A percentile compares a stretch with the other conserved stretches of the same genome.
Conservation (phyloP, 2,888 invertebrate species). For the Hofmannophila pseudospretella region DNA sequence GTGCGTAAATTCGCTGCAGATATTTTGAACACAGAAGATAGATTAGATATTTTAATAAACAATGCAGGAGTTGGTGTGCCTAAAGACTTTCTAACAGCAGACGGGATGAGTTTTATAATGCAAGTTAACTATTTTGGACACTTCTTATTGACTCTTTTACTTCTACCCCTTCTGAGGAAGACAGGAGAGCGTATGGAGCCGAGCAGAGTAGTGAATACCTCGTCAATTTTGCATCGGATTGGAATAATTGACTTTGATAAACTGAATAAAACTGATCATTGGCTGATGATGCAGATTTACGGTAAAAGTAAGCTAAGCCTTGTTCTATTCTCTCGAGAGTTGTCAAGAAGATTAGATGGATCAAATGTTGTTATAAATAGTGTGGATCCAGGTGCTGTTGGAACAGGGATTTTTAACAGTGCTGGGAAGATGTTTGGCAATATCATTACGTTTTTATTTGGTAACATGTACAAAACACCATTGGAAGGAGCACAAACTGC, state of each 20-base stretch:
- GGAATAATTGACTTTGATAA: slow-evolving; percentile 81
- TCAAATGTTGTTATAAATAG: slow-evolving; percentile 83
- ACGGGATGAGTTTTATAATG: slow-evolving; percentile 88
- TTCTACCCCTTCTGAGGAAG: slow-evolving; percentile 84
- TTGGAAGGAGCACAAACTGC: slow-evolving; percentile 90
- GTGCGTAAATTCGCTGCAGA: slow-evolving; percentile 86
- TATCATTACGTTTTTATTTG: slow-evolving; percentile 40
- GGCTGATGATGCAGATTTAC: slow-evolving; percentile 62
- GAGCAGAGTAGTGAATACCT: slow-evolving; percentile 83
- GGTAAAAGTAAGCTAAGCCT: slow-evolving; percentile 80
- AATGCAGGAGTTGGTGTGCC: slow-evolving; percentile 86
- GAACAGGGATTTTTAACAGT: slow-evolving; percentile 82
- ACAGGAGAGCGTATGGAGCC: slow-evolving; percentile 61
- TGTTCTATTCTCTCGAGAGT: slow-evolving; percentile 81
- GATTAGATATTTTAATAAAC: slow-evolving; percentile 85
- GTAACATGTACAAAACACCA: slow-evolving; percentile 84
- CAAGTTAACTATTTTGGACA: slow-evolving; percentile 93
- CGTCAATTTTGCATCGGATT: slow-evolving; percentile 82
- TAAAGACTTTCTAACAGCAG: slow-evolving; percentile 77
- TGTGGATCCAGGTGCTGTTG: slow-evolving; percentile 87
- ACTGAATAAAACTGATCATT: slow-evolving; percentile 74
- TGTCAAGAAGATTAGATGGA: slow-evolving; percentile 78
- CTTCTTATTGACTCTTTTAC: slow-evolving; percentile 88
- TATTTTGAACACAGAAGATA: slow-evolving; percentile 80
- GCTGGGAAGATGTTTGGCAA: slow-evolving; percentile 53